Base-by-base conservation (phyloP, 92 coral and sea anemone genomes). In the Micromussa lordhowensis region DNA sequence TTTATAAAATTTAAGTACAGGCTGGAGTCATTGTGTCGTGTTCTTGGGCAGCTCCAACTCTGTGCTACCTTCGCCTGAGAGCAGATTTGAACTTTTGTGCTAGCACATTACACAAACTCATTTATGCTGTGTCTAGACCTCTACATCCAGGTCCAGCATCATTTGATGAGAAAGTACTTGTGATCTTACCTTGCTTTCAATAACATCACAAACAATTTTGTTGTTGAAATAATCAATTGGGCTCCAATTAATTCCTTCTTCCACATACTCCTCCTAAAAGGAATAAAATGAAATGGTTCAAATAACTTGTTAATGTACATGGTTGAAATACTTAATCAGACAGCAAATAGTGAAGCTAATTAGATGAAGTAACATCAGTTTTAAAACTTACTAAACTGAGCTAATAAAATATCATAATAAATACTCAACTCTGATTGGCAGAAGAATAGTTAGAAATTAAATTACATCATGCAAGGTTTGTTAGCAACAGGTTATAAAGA, bases 221-320 rank as follows among this genome's bases (percentile, higher is more conserved):
- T 98, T 98, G 94, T 98, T 98, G 91, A 98, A 98, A 83, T 98
- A 98, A 61, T 98, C 99, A 90, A 98, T 98, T 72, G 99, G 98
- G 3, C 95, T 82, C 99, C 99, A 98, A 18, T 85, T 87, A 88
- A 98, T 98, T 21, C 99, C 99, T 91, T 98, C 99, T 73, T 98
- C 98, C 2, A 98, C 98, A 78, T 98, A 98, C 81, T 98, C 99
- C 84, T 98, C 99, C 98, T 98, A 82, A 29, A 57, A 30, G 30
- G 32, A 80, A 36, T 1, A 28, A 68, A 34, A 74, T 54, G 40
- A 61, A 57, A 29, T 8, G 51, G 13, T 44, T 44, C 64, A 36
- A 71, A n/a, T 71, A 30, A 17, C 9, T 31, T 34, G 77, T 32
- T 3, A 36, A 10, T 35, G 49, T 73, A 22, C 68, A 61, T 5